Evolutionary conservation across 2,113 vertebrate genomes (phyloP).

Genomic region (Delphinapterus leucas): DNA sequence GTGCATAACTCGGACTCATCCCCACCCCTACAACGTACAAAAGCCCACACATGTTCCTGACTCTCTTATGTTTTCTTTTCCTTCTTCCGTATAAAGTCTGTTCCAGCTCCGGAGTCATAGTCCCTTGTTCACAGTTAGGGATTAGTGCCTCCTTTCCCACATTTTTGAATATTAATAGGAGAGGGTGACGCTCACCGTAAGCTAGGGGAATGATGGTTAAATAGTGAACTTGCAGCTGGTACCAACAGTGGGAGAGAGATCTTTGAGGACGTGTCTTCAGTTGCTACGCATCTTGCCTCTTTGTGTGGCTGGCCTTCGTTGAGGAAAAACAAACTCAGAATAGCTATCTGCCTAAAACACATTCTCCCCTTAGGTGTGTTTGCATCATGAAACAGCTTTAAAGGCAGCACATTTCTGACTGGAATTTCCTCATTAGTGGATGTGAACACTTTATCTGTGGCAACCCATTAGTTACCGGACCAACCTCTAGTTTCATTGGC

Average conservation of each 20-base stretch:
- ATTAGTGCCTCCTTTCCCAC: neutral
- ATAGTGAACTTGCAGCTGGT: neutral
- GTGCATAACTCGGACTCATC: neutral
- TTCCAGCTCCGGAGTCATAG: neutral
- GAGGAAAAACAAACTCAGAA: constrained; percentile 12
- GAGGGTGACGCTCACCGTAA: neutral
- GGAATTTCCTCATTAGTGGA: neutral
- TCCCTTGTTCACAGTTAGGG: neutral
- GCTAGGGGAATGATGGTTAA: neutral
- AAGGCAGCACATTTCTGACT: neutral
- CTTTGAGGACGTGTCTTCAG: neutral
- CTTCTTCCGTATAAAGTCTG: neutral
- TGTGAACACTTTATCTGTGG: neutral
- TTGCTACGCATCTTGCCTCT: neutral
- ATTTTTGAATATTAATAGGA: neutral
- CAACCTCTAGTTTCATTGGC: neutral
- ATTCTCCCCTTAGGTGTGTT: neutral
- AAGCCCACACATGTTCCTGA: neutral
- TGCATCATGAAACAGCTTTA: neutral
- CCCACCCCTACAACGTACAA: neutral
- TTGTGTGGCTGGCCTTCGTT: neutral
- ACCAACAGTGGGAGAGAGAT: neutral
- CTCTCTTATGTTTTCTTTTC: neutral
- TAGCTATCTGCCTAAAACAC: constrained; percentile 7
- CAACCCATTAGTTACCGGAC: neutral